These are phyloP conservation scores for Lysiphlebus fabarum DNA, from an alignment of 1,140 invertebrate species.

Conservation along the genomic window DNA sequence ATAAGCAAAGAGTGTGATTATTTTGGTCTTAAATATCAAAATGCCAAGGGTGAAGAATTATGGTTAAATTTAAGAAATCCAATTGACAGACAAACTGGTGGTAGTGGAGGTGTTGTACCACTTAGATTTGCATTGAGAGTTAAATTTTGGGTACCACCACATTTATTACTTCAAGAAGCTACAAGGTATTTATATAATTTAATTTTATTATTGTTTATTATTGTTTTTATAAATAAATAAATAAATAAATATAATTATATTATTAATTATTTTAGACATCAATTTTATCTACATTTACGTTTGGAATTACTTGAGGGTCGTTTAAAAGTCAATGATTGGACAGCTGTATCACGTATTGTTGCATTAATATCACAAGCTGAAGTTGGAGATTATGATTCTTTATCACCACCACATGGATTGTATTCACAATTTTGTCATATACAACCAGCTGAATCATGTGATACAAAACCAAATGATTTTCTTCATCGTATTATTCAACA, in stretches of 20 bases:
- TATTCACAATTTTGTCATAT: conserved; percentile 65
- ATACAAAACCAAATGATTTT: conserved; percentile 62
- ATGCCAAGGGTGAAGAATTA: conserved; percentile 68
- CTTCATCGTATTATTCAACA: conserved; percentile 62
- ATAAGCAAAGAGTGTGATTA: conserved; percentile 84
- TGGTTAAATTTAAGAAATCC: conserved; percentile 85
- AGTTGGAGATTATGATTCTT: conserved; percentile 64
- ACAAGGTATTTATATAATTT: conserved; percentile 61
- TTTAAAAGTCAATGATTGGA: conserved; percentile 65
- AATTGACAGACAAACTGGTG: conserved; percentile 68
- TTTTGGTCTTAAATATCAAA: conserved; percentile 75
- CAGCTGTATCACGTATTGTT: conserved; percentile 67
- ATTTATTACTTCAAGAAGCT: conserved; percentile 77
- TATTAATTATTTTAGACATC: conserved; percentile 59
- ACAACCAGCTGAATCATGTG: conserved; percentile 53
- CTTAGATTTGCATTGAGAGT: conserved; percentile 66
- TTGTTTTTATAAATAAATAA: too few species aligned
- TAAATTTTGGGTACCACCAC: conserved; percentile 88
- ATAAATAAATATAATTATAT: conserved; percentile 13
- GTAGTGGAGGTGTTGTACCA: conserved; percentile 57
- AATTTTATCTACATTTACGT: conserved; percentile 79
- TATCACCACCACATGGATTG: conserved; percentile 58
- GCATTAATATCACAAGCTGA: conserved; percentile 76
- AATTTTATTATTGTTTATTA: conserved; percentile 11
- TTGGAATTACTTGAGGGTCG: conserved; percentile 70